phyloP scores from a whole-genome alignment of 2,888 invertebrate species.

The Anoncus sp. region DNA sequence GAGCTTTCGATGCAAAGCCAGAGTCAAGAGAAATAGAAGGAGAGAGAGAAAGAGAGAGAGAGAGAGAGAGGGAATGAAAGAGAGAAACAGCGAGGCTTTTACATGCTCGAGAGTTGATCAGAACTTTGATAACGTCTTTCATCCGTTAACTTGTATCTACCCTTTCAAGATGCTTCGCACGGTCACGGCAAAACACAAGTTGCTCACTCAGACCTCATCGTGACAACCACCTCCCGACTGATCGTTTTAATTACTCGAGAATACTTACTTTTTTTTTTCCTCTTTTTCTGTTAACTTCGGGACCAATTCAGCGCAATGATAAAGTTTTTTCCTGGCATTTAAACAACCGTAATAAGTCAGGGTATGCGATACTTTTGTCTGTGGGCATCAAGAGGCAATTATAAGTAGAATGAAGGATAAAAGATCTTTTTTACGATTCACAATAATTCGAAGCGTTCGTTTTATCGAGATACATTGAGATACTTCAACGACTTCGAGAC shows the following conservation, averaged over 20 bases:
- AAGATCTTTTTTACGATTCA: not conserved
- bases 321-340: conserved; percentile 58
- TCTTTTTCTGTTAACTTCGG: conserved; percentile 70
- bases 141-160: conserved; percentile 5
- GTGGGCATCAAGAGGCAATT: not conserved
- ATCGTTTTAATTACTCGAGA: conserved; percentile 76
- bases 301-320: conserved; percentile 73
- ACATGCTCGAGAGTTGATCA: conserved; percentile 12
- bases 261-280: conserved; percentile 2
- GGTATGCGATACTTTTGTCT: not conserved
- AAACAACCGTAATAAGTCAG: conserved; percentile 20
- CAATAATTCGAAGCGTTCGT: conserved; percentile 6
- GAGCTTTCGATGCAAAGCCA: conserved; percentile 39
- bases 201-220: conserved; percentile 30
- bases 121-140: conserved; percentile 13
- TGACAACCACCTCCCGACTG: no score
- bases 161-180: conserved; percentile 15
- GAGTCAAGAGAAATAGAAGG: not conserved
- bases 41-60: not conserved
- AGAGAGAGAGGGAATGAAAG: not conserved
- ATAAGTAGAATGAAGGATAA: not conserved
- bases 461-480: conserved; percentile 19
- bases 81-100: not conserved
- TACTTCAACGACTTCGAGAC: not conserved
- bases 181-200: conserved; percentile 6